Base-by-base conservation (phyloP, 1,140 invertebrate genomes). In the Leptinotarsa lineolata region DNA sequence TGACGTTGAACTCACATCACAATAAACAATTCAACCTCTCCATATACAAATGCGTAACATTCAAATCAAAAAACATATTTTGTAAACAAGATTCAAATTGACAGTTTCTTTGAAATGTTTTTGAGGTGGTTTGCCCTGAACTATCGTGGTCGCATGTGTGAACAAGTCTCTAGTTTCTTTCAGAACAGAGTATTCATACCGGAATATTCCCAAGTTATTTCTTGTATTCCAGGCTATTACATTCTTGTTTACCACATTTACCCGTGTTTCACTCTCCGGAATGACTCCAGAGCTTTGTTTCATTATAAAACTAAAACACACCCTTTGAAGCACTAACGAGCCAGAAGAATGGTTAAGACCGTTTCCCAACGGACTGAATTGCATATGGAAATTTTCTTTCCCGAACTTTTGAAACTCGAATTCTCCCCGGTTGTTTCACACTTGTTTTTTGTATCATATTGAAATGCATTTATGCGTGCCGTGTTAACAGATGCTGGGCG, bases 161-260 rank as follows among this genome's bases (percentile, higher is more conserved):
- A 24, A 5, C 24, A 24, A 24, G 24, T 24, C 24, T 24, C 24
- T 24, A 5, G 24, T 24, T 39, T 39, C 30, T 39, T 11, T 11
- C 30, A 39, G 1, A 30, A 30, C 30, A 39, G 30, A 11, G 30
- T 39, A 39, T 39, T 39, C 30, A 39, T n/a, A 3, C 16, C 48
- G 48, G n/a, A 4, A 54, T 54, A 54, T 54, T 54, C 2, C 48
- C 48, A 13, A 54, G 48, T 18, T 54, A 54, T 54, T 54, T 1
- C 48, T 54, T 54, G n/a, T 54, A 54, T 54, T 54, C n/a, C 48
- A 15, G 15, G 15, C 15, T 13, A 18, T 54, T 16, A 54, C n/a
- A 54, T 54, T 54, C 48, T 54, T 54, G 48, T 54, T 54, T 18
- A 54, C 48, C 48, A 54, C 48, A 54, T 54, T 54, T 54, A 54